Evolutionary conservation across 2,888 invertebrate genomes (phyloP).

Genomic region (Sthenelais limicola): DNA sequence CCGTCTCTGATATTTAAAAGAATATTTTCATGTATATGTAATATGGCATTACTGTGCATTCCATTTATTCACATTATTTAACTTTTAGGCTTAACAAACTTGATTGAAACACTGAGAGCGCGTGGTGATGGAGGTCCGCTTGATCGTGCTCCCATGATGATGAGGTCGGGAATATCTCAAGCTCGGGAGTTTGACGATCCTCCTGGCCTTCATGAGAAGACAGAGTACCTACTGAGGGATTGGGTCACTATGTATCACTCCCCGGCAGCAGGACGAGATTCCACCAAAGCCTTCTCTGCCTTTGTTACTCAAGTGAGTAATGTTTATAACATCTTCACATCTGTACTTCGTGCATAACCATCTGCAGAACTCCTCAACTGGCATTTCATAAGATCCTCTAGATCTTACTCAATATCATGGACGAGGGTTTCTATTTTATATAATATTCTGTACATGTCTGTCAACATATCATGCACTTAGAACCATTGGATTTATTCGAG

Average conservation of each 20-base stretch:
- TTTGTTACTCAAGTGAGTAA: slow-evolving; percentile 85
- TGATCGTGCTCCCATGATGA: slow-evolving; percentile 86
- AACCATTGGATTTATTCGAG: too few species aligned
- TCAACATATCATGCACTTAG: too few species aligned
- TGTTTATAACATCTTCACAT: too few species aligned
- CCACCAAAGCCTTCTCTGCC: slow-evolving; percentile 87
- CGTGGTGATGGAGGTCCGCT: slow-evolving; percentile 81
- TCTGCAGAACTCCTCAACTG: too few species aligned
- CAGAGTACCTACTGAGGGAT: slow-evolving; percentile 92
- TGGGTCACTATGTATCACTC: slow-evolving; percentile 93
- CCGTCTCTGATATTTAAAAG: too few species aligned
- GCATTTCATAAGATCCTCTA: too few species aligned
- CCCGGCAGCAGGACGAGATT: slow-evolving; percentile 75
- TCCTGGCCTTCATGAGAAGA: slow-evolving; percentile 93
- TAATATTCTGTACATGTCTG: too few species aligned
- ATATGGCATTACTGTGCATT: too few species aligned
- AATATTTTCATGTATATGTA: too few species aligned
- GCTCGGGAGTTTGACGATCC: slow-evolving; percentile 94
- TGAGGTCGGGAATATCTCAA: slow-evolving; percentile 91
- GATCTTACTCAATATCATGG: too few species aligned
- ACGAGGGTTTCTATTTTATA: too few species aligned
- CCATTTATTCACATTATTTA: background rate
- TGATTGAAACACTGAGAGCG: slow-evolving; percentile 86
- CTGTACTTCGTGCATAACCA: too few species aligned
- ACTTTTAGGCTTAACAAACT: slow-evolving; percentile 77